Base-by-base conservation (phyloP, 2,113 vertebrate species). In the Forbesichthys papilliferus region DNA sequence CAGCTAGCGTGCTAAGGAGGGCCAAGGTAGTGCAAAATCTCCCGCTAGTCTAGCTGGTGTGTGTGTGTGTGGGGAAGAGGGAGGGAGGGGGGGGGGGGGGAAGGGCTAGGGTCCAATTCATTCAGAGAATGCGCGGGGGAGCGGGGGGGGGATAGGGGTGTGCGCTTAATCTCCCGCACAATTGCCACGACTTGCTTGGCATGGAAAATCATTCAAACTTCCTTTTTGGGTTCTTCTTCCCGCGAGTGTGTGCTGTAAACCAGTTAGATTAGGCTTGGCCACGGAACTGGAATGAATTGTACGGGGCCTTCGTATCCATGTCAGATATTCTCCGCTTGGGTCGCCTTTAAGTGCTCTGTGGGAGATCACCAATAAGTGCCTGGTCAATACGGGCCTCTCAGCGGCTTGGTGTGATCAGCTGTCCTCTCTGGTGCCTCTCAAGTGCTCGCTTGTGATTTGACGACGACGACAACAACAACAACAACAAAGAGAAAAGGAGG, bases 21-120 rank as follows among this genome's bases (percentile, higher is more conserved):
- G 60, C 71, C 80, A 80, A 76, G 71, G 71, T 84, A 87, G 86
- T 89, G 88, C 88, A 87, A 87, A 86, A 85, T 58, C 75, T 72
- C 77, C 68, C 75, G 68, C 76, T 79, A 86, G 86, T 85, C 80
- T 66, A 62, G 79, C 81, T 85, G 71, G 69, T 67, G 73, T 76
- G 68, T 57, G 68, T 36, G 63, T 27, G 60, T 7, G 55, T 56
- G 1, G 55, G 20, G 52, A 18, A 12, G 80, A 61, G 4, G 47
- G 55, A 36, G 42, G 16, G 6, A 46, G 60, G 14, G 48, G 16
- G 12, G 81, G 61, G 4, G 60, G 61, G 52, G 12, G 36, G 20
- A 20, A 20, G 20, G n/a, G 42, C n/a, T n/a, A 5, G 65, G 75
- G 53, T 57, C 1, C 60, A 52, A 18, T 66, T 59, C 63, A 65